Percentiles rank a stretch among this genome's conserved stretches.
These are phyloP conservation scores for Actinemys pallida DNA, from an alignment of 2,113 vertebrate genomes.

Conservation along the genomic window DNA sequence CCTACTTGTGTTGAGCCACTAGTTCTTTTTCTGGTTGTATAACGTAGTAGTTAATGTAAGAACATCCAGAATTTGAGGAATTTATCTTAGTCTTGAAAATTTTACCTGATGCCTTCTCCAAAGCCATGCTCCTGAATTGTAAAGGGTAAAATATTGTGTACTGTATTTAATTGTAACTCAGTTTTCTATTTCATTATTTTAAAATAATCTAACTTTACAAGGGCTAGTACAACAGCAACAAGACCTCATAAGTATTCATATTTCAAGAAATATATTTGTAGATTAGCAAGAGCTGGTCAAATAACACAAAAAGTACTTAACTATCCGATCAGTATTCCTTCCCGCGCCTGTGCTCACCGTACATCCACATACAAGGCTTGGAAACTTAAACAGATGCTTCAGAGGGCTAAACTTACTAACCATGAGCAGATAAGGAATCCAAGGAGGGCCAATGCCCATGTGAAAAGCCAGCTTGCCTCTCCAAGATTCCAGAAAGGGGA, in stretches of 20 bases:
- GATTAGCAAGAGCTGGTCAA: not conserved
- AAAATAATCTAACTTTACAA: not conserved
- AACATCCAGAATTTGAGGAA: not conserved
- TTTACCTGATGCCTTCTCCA: not conserved
- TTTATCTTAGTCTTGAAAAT: not conserved
- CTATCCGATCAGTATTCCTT: not conserved
- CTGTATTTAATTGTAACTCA: not conserved
- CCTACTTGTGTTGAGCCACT: not conserved
- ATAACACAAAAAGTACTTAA: not conserved
- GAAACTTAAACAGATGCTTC: not conserved
- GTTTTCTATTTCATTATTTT: not conserved
- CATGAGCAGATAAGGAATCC: not conserved
- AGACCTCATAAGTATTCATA: not conserved
- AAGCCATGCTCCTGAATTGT: not conserved
- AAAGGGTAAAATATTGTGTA: fast-evolving
- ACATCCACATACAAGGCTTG: fast-evolving
- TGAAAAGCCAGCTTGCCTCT: not conserved
- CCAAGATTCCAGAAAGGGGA: not conserved
- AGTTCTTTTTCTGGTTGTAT: not conserved
- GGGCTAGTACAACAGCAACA: not conserved
- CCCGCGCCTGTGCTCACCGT: not conserved
- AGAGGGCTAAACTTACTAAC: not conserved
- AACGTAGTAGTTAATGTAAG: not conserved
- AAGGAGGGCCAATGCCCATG: not conserved
- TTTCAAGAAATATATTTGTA: not conserved